Evolutionary conservation across 2,888 invertebrate species (phyloP), one percentile per base, ranked within the genome.

Genomic region (Tiliacea citrago): DNA sequence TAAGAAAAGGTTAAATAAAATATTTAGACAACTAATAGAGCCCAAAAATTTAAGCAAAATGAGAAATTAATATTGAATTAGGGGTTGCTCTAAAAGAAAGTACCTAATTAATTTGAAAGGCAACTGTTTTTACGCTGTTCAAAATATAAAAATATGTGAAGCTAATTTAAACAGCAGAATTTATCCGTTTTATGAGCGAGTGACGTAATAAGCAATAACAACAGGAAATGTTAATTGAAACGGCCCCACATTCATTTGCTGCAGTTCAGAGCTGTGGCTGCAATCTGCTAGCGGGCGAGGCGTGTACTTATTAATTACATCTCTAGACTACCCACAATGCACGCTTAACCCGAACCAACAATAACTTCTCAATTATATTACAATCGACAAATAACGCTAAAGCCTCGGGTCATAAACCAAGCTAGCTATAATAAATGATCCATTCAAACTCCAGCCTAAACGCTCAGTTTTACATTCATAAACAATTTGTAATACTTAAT

Each of bases 321-420:
- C 83, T 81, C 78, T 76, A 76, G 74, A 65, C 68, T 68, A 63
- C 53, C 77, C 73, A 69, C 62, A 71, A 65, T 65, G 51, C 65
- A 66, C 57, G 68, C 71, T 68, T 57, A 68, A 67, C 79, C 58
- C 62, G 76, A 86, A 82, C 85, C 81, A 88, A 89, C 88, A 88
- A 77, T 85, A 89, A 90, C 85, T 88, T 89, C 86, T 86, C 88
- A 86, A 89, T 88, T 88, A 87, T 39, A 39, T 74, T 55, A 29
- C 61, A 74, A 83, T 84, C 68, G 47, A 81, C 81, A 79, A 75
- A 81, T 76, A 72, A 71, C 74, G 60, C 61, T 68, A 68, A 74
- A 61, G 51, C 62, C 75, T 75, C 42, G 75, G 29, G 47, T 73
- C 73, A 77, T 53, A 78, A 73, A 68, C 55, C 61, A 67, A 76